A percentile compares a stretch with the other conserved stretches of the same genome.
Conservation (phyloP, 1,140 invertebrate genomes). For the Orius insidiosus region DNA sequence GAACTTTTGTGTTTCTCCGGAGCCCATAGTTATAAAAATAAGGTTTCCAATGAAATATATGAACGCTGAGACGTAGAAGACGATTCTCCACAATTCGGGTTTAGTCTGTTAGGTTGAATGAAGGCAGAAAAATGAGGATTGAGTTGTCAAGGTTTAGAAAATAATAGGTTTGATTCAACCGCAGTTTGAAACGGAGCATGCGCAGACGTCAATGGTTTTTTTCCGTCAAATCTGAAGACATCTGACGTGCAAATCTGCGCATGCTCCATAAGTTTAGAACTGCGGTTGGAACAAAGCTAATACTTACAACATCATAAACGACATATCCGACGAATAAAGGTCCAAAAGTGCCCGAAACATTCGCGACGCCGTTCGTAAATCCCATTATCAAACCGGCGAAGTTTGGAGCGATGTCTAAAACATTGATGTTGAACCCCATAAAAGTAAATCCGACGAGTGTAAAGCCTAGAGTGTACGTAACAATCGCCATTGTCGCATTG, state of each 20-base stretch:
- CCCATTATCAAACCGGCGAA: conserved; percentile 55
- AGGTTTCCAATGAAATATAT: conserved; percentile 30
- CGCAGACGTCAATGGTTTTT: neutral
- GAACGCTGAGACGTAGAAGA: conserved; percentile 33
- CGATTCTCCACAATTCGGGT: conserved; percentile 30
- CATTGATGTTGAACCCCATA: conserved; percentile 38
- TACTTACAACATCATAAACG: conserved; percentile 11
- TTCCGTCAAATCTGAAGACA: too few relatives aligned
- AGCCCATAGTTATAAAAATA: conserved; percentile 28
- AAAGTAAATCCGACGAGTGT: conserved; percentile 20
- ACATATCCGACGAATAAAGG: conserved; percentile 27
- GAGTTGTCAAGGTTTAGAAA: neutral
- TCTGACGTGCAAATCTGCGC: too few relatives aligned
- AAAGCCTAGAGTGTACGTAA: conserved; percentile 34
- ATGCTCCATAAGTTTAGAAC: too few relatives aligned
- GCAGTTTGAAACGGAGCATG: neutral
- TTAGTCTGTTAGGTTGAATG: conserved; percentile 25
- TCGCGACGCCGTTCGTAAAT: conserved; percentile 45
- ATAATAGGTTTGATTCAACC: too few relatives aligned
- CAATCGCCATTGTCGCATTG: conserved; percentile 23
- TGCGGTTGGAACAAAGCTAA: too few relatives aligned
- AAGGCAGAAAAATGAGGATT: neutral
- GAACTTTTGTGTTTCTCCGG: conserved; percentile 22
- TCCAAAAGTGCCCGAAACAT: conserved; percentile 44
- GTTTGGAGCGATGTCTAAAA: conserved; percentile 58